Evolutionary conservation across 2,888 invertebrate genomes (phyloP), one percentile per base, ranked within the genome.

Genomic region (Atethmia centrago): DNA sequence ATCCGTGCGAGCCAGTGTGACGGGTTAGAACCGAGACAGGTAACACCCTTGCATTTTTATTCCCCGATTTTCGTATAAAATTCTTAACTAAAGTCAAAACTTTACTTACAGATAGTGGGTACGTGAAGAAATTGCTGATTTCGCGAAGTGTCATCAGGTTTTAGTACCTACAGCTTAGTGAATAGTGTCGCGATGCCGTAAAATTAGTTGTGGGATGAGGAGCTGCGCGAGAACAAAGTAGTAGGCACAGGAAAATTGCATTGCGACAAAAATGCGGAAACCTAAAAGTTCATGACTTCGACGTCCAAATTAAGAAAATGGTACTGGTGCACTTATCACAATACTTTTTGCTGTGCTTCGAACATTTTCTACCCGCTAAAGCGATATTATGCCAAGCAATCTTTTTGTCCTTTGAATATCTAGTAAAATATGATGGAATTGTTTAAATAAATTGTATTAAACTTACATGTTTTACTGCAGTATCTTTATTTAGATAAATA

Each of bases 341-440:
- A 68, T 28, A 25, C 3, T 61, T 69, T 53, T 21, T 36, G 36
- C 55, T 40, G 21, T 28, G 25, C 9, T 56, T n/a, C n/a, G 7
- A 77, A 42, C 7, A 25, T 56, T 28, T 56, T 66, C 49, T 80
- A 77, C 65, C 77, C 77, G 62, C 65, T 55, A 66, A 56, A 51
- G 66, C 45, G 51, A 14, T 40, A n/a, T 10, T 16, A 40, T 4
- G 53, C 40, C 9, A 31, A 45, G 25, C 16, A 31, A 40, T 8
- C 25, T 47, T 7, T 53, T 40, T 53, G 12, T 12, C 14, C n/a
- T 59, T 51, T 8, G 3, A 56, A 49, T 51, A n/a, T 76, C 16
- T 42, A 55, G 36, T n/a, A 36, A n/a, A 55, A 16, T 9, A 25
- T 10, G 3, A 7, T n/a, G 28, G 36, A 1, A 51, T 8, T 40